These are phyloP conservation scores for Chlorospingus semifuscus DNA, from an alignment of 2,797 vertebrate genomes.

Conservation along the genomic window DNA sequence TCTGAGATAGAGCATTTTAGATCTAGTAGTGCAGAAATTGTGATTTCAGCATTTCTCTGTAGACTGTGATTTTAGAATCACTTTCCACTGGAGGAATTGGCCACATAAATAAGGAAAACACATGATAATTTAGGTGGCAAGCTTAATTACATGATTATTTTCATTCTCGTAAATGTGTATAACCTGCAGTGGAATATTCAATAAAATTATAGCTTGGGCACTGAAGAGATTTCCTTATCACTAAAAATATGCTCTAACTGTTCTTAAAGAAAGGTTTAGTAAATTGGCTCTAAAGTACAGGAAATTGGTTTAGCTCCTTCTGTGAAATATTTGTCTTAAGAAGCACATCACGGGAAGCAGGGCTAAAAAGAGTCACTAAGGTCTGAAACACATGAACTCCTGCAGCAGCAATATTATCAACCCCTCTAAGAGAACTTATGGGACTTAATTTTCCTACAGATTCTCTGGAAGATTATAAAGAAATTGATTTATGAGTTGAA, in stretches of 20 bases:
- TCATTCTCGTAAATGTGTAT: background rate
- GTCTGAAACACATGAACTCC: background rate
- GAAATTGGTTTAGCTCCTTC: constrained; percentile 22
- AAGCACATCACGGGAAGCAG: background rate
- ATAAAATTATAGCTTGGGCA: constrained; percentile 2
- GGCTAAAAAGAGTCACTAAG: background rate
- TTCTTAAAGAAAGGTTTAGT: constrained; percentile 33
- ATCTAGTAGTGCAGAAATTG: background rate
- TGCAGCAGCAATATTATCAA: background rate
- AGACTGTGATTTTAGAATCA: background rate
- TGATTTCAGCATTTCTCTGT: background rate
- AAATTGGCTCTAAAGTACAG: constrained; percentile 25
- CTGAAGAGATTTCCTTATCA: constrained; percentile 20
- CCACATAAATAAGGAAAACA: constrained; percentile 20
- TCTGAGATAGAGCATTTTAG: background rate
- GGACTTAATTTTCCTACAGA: background rate
- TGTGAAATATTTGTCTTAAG: constrained; percentile 17
- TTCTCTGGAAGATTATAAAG: constrained; percentile 9
- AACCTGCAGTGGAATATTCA: constrained; percentile 21
- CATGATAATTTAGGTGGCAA: constrained; percentile 20
- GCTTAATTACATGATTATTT: constrained; percentile 44
- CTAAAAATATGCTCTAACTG: background rate
- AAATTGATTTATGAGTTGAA: constrained; percentile 33
- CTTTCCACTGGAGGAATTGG: background rate
- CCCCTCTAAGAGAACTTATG: background rate